Conservation (phyloP, 1,140 invertebrate genomes). For the Atta colombica region DNA sequence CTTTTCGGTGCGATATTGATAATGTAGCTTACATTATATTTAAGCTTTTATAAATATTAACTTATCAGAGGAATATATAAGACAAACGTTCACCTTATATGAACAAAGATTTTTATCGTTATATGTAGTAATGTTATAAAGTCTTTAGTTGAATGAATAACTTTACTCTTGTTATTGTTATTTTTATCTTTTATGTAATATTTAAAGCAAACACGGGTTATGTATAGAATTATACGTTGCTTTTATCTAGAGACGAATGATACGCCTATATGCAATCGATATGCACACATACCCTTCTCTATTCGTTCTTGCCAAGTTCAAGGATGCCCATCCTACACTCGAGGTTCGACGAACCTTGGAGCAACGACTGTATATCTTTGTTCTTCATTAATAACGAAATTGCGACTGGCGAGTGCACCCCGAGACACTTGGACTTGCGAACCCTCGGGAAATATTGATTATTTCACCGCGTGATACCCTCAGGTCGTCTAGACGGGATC, state of each 20-base stretch:
- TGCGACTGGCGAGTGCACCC: background rate
- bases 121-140: background rate
- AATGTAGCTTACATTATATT: background rate
- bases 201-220: background rate
- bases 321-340: constrained; percentile 13
- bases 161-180: background rate
- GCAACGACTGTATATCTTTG: constrained; percentile 1
- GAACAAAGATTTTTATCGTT: background rate
- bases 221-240: background rate
- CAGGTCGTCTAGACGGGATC: constrained; percentile 79
- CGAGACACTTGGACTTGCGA: constrained; percentile 51
- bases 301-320: constrained; percentile 35
- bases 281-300: constrained; percentile 1
- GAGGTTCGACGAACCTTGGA: constrained; percentile 16
- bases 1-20: background rate
- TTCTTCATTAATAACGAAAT: constrained; percentile 56
- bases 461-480: constrained; percentile 79
- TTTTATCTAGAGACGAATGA: background rate
- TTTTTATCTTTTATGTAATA: constrained; percentile 21
- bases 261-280: constrained; percentile 28
- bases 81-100: background rate
- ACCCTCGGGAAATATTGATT: constrained; percentile 82
- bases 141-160: background rate
- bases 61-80: background rate
- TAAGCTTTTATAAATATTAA: background rate